phyloP scores from a whole-genome alignment of 1,140 invertebrate species.

The Drosophila virilis region DNA sequence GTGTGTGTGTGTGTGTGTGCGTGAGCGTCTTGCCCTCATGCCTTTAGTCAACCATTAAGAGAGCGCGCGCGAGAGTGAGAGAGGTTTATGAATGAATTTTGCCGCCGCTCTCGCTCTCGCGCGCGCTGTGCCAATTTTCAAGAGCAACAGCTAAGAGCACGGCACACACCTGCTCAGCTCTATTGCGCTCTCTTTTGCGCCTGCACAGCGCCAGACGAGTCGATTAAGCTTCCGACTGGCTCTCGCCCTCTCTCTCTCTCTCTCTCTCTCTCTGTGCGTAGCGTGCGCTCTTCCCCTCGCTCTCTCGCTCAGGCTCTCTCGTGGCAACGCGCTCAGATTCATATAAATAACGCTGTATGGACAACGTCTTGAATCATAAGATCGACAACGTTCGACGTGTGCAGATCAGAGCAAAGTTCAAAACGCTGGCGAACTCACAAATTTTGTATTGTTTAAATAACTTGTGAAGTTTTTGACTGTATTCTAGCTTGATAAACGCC shows the following conservation, averaged over 20 bases:
- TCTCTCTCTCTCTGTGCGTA: not conserved
- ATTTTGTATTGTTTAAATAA: conserved; percentile 24
- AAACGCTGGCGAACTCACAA: conserved; percentile 14
- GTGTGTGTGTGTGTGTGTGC: conserved; percentile 9
- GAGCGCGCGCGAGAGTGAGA: conserved; percentile 32
- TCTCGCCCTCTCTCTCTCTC: conserved; percentile 20
- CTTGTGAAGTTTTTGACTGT: conserved; percentile 33
- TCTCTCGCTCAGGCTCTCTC: not conserved
- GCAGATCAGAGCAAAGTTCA: conserved; percentile 47
- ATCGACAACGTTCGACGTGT: conserved; percentile 81
- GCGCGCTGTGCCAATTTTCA: conserved; percentile 31
- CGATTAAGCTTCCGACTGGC: conserved; percentile 4
- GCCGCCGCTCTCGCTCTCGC: conserved; percentile 49
- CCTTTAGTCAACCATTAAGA: conserved; percentile 24
- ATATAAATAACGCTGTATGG: conserved; percentile 56
- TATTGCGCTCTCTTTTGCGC: conserved; percentile 72
- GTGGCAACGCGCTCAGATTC: conserved; percentile 48
- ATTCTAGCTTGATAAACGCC: conserved; percentile 27
- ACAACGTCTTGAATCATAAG: conserved; percentile 81
- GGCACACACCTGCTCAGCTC: conserved; percentile 51
- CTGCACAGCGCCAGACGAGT: conserved; percentile 1
- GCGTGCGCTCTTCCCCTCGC: conserved; percentile 21
- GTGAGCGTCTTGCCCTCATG: conserved; percentile 37
- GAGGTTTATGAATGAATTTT: conserved; percentile 65
- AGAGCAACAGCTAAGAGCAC: conserved; percentile 57